phyloP scores from a whole-genome alignment of 2,797 vertebrate species.

The Hylomyscus alleni region DNA sequence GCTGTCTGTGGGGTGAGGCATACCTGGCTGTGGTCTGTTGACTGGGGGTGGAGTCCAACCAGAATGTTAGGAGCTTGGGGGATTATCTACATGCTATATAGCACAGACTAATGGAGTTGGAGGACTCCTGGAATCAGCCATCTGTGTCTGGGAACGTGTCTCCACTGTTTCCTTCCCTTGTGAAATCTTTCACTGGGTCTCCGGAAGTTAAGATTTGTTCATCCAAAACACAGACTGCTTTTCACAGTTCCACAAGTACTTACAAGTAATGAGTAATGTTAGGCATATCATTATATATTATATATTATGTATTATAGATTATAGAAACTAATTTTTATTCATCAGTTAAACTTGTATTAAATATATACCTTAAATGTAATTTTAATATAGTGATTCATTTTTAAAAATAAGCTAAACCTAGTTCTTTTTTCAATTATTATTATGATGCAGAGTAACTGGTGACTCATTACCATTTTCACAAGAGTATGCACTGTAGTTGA shows the following conservation, averaged over 20 bases:
- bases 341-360: neutral
- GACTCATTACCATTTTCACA: neutral
- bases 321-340: neutral
- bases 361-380: neutral
- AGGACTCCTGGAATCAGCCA: too few species aligned
- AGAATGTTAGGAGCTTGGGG: too few species aligned
- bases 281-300: neutral
- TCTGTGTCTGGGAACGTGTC: too few species aligned
- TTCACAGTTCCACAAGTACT: neutral
- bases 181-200: too few species aligned
- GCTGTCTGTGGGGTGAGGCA: too few species aligned
- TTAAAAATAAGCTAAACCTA: neutral
- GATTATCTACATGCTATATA: too few species aligned
- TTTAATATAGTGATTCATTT: neutral
- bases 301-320: neutral
- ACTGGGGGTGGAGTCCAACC: too few species aligned
- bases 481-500: neutral
- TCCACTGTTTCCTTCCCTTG: too few species aligned
- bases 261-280: neutral
- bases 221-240: too few species aligned
- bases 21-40: too few species aligned
- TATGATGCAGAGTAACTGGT: neutral
- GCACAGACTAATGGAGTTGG: too few species aligned
- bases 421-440: neutral
- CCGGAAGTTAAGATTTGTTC: too few species aligned